Conservation (phyloP, 2,113 vertebrate genomes). For the Menura novaehollandiae region DNA sequence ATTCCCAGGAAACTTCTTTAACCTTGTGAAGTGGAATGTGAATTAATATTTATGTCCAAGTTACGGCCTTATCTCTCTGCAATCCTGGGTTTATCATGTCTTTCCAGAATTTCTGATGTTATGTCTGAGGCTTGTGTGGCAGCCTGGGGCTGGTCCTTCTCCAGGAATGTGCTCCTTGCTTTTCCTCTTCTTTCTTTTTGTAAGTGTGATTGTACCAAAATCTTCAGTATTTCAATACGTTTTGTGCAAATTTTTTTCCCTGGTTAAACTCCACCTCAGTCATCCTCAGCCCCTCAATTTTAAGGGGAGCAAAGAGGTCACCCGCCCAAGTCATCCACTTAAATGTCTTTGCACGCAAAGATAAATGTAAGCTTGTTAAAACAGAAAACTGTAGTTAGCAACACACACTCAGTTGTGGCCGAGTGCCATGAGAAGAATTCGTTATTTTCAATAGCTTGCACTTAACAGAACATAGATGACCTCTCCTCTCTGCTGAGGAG, state of each 20-base stretch:
- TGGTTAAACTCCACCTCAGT: background rate
- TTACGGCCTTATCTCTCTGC: background rate
- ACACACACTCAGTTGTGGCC: background rate
- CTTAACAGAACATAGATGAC: background rate
- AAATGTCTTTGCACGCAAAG: background rate
- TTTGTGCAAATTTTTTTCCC: background rate
- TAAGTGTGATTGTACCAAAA: background rate
- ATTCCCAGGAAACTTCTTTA: background rate
- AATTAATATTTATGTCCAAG: background rate
- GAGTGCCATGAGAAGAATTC: background rate
- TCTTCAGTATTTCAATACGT: background rate
- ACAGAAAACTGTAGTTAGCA: background rate
- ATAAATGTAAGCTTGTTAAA: background rate
- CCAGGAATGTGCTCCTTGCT: slow-evolving; percentile 8
- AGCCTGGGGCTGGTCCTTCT: background rate
- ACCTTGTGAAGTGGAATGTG: background rate
- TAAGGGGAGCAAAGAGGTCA: background rate
- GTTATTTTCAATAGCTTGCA: background rate
- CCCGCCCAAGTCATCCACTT: background rate
- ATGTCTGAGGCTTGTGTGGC: background rate
- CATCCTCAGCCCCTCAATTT: background rate
- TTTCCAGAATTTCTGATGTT: slow-evolving; percentile 45
- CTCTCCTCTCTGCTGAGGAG: background rate
- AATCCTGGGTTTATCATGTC: background rate
- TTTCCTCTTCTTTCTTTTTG: background rate